Conservation (phyloP, 2,113 vertebrate species). For the Toxotes chatareus region DNA sequence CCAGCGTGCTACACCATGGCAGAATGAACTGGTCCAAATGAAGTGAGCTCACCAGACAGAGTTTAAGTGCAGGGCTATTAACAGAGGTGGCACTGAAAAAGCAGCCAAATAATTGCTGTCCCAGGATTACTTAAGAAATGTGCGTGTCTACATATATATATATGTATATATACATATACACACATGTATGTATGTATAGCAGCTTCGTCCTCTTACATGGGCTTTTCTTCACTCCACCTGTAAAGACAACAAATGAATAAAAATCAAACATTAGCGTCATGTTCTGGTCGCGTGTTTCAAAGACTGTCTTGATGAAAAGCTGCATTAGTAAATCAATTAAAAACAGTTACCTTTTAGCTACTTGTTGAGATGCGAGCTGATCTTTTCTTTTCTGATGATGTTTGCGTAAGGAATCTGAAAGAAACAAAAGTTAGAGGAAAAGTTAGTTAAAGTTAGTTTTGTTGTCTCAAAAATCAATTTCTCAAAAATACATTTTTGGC, state of each 20-base stretch:
- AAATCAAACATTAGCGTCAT: not conserved
- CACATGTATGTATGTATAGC: slow-evolving; percentile 19
- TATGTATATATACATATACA: slow-evolving; percentile 1
- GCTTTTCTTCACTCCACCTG: slow-evolving; percentile 30
- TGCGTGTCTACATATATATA: not conserved
- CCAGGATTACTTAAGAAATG: slow-evolving; percentile 10
- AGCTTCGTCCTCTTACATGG: not conserved
- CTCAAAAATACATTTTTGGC: slow-evolving; percentile 1
- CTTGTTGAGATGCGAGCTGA: slow-evolving; percentile 95
- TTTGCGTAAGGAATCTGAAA: slow-evolving; percentile 98
- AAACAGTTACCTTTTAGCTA: slow-evolving; percentile 88
- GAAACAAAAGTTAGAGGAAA: slow-evolving; percentile 33
- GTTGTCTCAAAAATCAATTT: not conserved
- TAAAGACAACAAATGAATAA: slow-evolving; percentile 16
- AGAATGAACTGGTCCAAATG: slow-evolving; percentile 1
- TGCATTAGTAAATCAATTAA: not conserved
- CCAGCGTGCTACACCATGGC: not conserved
- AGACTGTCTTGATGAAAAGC: not conserved
- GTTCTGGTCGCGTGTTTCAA: not conserved
- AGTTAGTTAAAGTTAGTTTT: not conserved
- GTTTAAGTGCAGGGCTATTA: slow-evolving; percentile 42
- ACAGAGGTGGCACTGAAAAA: slow-evolving; percentile 19
- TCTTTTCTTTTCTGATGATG: slow-evolving; percentile 98
- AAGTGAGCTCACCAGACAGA: not conserved
- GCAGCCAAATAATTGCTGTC: slow-evolving; percentile 1